Evolutionary conservation across 2,797 vertebrate genomes (phyloP), one percentile per base, ranked within the genome.

Genomic region (Darevskia nairensis): DNA sequence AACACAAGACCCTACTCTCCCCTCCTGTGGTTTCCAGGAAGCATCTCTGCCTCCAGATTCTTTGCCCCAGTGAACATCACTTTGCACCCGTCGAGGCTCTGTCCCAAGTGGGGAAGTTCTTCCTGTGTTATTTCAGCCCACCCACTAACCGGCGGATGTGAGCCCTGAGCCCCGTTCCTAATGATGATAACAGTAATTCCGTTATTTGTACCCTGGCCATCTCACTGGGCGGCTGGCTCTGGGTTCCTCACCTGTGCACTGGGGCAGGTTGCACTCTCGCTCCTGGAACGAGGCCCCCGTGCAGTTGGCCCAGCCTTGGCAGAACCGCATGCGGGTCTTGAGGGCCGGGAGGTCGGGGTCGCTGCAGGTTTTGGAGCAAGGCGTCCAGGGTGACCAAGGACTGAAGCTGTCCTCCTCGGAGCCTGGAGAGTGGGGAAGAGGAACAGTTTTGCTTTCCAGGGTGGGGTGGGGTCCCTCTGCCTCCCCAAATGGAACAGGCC

Each of bases 201-300:
- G 15, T 55, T 15, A 55, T 15, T 55, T 55, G 50, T 55, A 55
- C 11, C 13, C 50, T 55, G 50, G 13, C 50, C 50, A 55, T 15
- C 3, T 15, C 11, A 10, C 50, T 55, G 50, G 25, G 64, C 23
- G 25, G 64, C 64, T 21, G 64, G 25, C 13, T 55, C 50, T 55
- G 50, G 50, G 2, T 10, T 21, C 2, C 0, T 1, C 88, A 98
- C 98, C 98, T 92, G 96, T 75, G 92, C 98, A 98, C 72, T 98
- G 97, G 0, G 98, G 98, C 83, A 98, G 92, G 95, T 99, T 99
- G 94, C 98, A 99, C 4, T 96, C 95, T 25, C 92, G 97, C 88
- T 98, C 96, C 93, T 99, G 98, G 27, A 88, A 95, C 2, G 94
- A 64, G 21, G 90, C 94, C 64, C 98, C 98, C 0, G 95, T 92